These are phyloP conservation scores for Agonopterix alstromeriana DNA, from an alignment of 2,888 invertebrate species.

Conservation along the genomic window DNA sequence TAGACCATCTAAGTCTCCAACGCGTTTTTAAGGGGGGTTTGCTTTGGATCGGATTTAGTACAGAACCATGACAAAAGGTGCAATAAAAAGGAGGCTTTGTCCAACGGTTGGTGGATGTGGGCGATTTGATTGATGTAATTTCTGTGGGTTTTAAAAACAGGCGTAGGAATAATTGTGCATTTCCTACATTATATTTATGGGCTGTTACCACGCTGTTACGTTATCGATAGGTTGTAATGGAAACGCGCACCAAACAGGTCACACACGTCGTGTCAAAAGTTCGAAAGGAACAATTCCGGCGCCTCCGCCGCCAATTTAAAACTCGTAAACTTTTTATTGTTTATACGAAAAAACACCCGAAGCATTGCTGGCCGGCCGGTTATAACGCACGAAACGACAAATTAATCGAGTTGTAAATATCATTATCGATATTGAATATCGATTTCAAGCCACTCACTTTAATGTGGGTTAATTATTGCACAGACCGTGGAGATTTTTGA, in stretches of 20 bases:
- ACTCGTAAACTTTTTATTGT: slow-evolving; percentile 56
- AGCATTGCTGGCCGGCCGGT: slow-evolving; percentile 13
- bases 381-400: slow-evolving; percentile 3
- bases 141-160: too few relatives aligned
- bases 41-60: too few relatives aligned
- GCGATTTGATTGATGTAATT: too few relatives aligned
- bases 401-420: slow-evolving; percentile 13
- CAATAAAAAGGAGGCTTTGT: too few relatives aligned
- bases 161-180: too few relatives aligned
- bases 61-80: too few relatives aligned
- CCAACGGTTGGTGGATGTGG: too few relatives aligned
- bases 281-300: slow-evolving; percentile 43
- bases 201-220: too few relatives aligned
- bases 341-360: slow-evolving; percentile 28
- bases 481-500: too few relatives aligned
- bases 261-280: slow-evolving; percentile 56
- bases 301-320: slow-evolving; percentile 50
- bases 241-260: slow-evolving; percentile 40
- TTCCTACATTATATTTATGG: too few relatives aligned
- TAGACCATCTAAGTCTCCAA: too few relatives aligned
- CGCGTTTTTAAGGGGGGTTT: too few relatives aligned
- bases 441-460: slow-evolving; percentile 14
- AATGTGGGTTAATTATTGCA: slow-evolving; percentile 28
- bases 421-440: slow-evolving; percentile 5
- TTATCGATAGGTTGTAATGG: slow-evolving; percentile 23